Evolutionary conservation across 2,113 vertebrate genomes (phyloP), one percentile per base, ranked within the genome.

Genomic region (Engraulis encrasicolus): DNA sequence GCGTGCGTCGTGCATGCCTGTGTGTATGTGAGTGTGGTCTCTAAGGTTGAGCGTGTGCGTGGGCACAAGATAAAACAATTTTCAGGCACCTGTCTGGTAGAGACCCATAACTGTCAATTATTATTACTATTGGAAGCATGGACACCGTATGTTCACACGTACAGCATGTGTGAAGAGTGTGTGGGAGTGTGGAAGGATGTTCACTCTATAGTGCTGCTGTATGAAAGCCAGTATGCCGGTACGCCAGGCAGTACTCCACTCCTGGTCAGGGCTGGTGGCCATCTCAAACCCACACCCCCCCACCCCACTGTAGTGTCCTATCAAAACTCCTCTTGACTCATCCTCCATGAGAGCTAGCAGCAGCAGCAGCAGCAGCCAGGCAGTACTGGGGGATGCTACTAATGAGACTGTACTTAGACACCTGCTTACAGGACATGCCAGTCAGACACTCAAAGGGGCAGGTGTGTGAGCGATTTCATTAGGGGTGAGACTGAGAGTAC

Each of bases 331-430:
- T 82, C 82, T 83, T 80, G 50, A 90, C 74, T 84, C 79, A 84
- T 82, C 88, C 85, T 90, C 85, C 85, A 81, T 89, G 84, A 85
- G 37, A 83, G 83, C 78, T 83, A 50, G 85, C 87, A 86, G 87
- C 87, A 84, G 54, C 61, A 85, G 87, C 87, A 84, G 54, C 61
- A 85, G 89, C 58, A 88, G 58, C 87, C 50, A 80, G 86, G 84
- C n/a, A n/a, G n/a, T n/a, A n/a, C 48, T 36, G 89, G 89, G 84
- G 88, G 88, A 83, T 79, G 82, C 48, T 86, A 71, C 74, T 92
- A 90, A 94, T 88, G 88, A 91, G 88, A 82, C 82, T 49, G 38
- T 81, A 84, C 90, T 91, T 90, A 90, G 89, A 85, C 89, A 85
- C 79, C n/a, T 83, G 81, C 88, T 81, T 84, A 77, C 82, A 86